Base-by-base conservation (phyloP, 2,113 vertebrate genomes). In the Erythrocercus mccallii region DNA sequence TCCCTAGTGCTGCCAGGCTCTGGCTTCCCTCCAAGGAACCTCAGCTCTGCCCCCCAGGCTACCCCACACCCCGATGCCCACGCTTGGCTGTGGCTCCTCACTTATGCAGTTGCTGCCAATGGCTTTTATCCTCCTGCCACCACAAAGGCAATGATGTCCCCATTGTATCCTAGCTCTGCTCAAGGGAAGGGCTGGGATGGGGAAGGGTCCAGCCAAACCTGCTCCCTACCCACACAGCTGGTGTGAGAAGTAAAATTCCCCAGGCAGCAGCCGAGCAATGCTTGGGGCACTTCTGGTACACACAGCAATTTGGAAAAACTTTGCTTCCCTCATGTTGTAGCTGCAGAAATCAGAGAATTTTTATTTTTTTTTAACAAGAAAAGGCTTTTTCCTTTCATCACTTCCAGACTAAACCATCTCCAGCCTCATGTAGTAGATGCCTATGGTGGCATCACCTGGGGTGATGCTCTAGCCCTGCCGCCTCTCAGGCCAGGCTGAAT, bases 71-170 rank as follows among this genome's bases (percentile, higher is more conserved):
- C n/a, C 1, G 0, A 5, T 53, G 68, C 68, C 62, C 62, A 30
- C 0, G 0, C 57, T 71, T 0, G 0, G 53, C 71, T 7, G 2
- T 18, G 80, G 48, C 53, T 86, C 68, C 62, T 77, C 11, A 1
- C 69, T 86, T 61, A 76, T 82, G 66, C 4, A 2, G 50, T 37
- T 79, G 18, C 81, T 93, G 69, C 69, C 54, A 28, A 61, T 3
- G 5, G 58, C 88, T 88, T 86, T 81, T 83, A 53, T 83, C 50
- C 19, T 86, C 20, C 50, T 86, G 76, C 58, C 4, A 6, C 64
- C 37, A 40, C 0, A 2, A 81, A 71, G 23, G 40, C 76, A 69
- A 42, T 2, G 6, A 44, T 38, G n/a, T 72, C 61, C 53, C 44
- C 3, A 3, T 11, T 35, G 62, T 38, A 45, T 88, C 31, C 37